Conservation (phyloP, 2,797 vertebrate genomes). For the Sarcophilus harrisii region DNA sequence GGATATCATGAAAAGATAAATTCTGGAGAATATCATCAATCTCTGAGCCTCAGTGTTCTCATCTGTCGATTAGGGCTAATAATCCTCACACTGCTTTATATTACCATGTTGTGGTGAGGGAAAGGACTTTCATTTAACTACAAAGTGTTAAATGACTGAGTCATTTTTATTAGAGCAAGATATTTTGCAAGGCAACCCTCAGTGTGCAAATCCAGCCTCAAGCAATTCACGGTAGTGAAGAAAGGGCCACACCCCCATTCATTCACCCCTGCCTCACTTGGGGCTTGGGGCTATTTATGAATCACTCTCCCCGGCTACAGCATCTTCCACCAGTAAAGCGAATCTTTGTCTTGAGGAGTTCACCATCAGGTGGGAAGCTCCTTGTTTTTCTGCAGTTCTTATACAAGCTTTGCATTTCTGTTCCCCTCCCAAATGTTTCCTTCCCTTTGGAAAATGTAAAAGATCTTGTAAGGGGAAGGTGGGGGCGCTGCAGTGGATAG, state of each 20-base stretch:
- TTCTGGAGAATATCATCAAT: neutral
- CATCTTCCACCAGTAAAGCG: constrained; percentile 15
- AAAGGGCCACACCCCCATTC: constrained; percentile 21
- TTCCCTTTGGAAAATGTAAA: neutral
- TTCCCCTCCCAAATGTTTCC: neutral
- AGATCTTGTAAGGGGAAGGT: neutral
- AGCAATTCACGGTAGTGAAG: constrained; percentile 52
- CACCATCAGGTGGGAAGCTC: neutral
- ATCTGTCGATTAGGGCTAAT: neutral
- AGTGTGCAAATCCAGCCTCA: neutral
- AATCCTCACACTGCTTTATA: neutral
- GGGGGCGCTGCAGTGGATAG: neutral
- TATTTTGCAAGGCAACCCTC: constrained; percentile 14
- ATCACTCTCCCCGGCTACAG: constrained; percentile 19
- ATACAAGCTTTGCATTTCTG: neutral
- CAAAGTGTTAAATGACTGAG: neutral
- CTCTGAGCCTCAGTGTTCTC: neutral
- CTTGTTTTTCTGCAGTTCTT: neutral
- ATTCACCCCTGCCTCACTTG: constrained; percentile 13
- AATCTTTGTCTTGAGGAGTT: neutral
- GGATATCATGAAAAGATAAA: neutral
- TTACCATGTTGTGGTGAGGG: neutral
- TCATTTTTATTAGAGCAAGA: neutral
- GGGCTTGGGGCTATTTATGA: constrained; percentile 43
- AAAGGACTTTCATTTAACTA: neutral